Conservation (phyloP, 1,140 invertebrate genomes). For the Papilio glaucus region DNA sequence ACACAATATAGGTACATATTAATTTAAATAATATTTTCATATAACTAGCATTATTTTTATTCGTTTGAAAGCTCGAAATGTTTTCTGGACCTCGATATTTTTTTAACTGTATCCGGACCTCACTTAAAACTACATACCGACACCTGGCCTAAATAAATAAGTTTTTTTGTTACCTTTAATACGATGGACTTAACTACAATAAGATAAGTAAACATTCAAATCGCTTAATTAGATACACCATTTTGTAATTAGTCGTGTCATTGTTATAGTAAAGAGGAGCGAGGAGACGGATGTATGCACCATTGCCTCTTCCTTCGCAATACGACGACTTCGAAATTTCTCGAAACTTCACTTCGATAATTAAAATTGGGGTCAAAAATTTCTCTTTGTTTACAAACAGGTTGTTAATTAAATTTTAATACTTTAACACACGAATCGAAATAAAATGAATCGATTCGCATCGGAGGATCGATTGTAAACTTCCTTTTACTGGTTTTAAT, state of each 20-base stretch:
- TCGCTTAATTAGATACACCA: constrained; percentile 47
- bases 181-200: constrained; percentile 35
- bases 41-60: no score
- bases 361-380: constrained; percentile 44
- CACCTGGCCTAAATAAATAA: not conserved
- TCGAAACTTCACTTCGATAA: constrained; percentile 48
- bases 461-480: constrained; percentile 51
- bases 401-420: constrained; percentile 73
- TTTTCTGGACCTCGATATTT: no score
- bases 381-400: constrained; percentile 53
- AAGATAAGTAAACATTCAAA: not conserved
- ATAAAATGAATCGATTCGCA: constrained; percentile 60
- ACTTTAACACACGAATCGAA: constrained; percentile 54
- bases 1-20: no score
- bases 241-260: constrained; percentile 51
- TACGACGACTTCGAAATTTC: constrained; percentile 45
- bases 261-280: constrained; percentile 46
- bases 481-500: constrained; percentile 56
- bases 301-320: constrained; percentile 59
- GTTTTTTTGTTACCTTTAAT: not conserved
- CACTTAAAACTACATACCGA: no score
- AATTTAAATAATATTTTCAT: no score
- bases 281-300: constrained; percentile 60
- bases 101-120: no score
- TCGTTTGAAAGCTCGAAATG: no score